Evolutionary conservation across 2,797 vertebrate species (phyloP), one percentile per base, ranked within the genome.

Genomic region (Argentina silus): DNA sequence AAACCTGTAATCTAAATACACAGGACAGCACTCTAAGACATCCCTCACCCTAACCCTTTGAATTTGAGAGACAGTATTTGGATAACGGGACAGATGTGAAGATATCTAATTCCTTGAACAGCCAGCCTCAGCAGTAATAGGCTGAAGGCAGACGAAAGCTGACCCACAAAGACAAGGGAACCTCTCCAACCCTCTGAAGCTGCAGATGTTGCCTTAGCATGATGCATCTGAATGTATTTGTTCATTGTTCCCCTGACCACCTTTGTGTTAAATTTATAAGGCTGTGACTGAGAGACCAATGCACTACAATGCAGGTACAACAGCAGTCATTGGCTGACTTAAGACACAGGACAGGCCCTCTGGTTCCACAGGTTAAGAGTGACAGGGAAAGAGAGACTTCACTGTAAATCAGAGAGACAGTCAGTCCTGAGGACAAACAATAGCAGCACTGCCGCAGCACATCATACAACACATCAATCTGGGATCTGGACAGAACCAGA

Each of bases 351-450:
- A 81, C 79, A 76, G 74, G 81, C 82, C 69, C 55, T 80, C 64
- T 83, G 82, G 73, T 82, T 84, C 78, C 82, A 87, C 90, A 89
- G 90, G 90, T 92, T 91, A 91, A 89, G 83, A 92, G 83, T 88
- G 86, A 90, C 91, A 91, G 92, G 90, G 89, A 86, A 3, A 67
- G 27, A 65, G 76, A 67, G 76, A 9, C 19, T 10, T 67, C 21
- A 90, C 84, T 67, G 77, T 74, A 82, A 66, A 67, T 68, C 45
- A 9, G 77, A 85, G 83, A 82, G 1, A 51, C 11, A 78, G 68
- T 84, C 84, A 56, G 83, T 84, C 72, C 75, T 87, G 81, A 80
- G 84, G 88, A 87, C 64, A 78, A 68, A 78, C 75, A 36, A 75
- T 8, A 19, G 78, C 79, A 79, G 78, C 78, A 79, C 86, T 83